Evolutionary conservation across 2,113 vertebrate species (phyloP).

Genomic region (Tretioscincus oriximinensis): DNA sequence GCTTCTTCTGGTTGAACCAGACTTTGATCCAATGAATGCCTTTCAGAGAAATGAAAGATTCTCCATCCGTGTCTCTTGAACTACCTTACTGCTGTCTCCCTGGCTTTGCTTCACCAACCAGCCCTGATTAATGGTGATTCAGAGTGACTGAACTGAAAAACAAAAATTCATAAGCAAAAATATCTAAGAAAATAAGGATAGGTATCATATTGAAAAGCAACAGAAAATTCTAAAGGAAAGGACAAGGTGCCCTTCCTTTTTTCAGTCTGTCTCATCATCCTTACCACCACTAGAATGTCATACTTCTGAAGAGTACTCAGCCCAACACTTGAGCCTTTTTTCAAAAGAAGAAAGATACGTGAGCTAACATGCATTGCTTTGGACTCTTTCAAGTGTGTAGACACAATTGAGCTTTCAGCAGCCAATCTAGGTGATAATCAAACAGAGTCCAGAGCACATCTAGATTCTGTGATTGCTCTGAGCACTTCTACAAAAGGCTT

Average conservation of each 20-base stretch:
- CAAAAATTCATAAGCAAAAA: neutral
- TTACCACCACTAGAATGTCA: neutral
- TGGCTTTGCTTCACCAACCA: too few species aligned
- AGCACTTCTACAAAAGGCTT: neutral
- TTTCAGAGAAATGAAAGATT: too few species aligned
- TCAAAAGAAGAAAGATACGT: neutral
- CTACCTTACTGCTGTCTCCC: too few species aligned
- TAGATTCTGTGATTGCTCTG: neutral
- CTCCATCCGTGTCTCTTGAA: too few species aligned
- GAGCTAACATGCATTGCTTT: neutral
- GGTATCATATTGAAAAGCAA: neutral
- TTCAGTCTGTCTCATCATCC: neutral
- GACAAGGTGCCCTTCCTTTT: neutral
- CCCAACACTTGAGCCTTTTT: accelerated
- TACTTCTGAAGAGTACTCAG: neutral
- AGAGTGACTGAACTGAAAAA: neutral
- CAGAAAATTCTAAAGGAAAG: neutral
- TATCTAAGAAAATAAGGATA: neutral
- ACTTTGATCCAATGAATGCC: too few species aligned
- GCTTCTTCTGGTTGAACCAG: too few species aligned
- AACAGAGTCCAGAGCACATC: neutral
- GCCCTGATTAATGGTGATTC: neutral
- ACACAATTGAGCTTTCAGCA: neutral
- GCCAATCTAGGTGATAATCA: neutral
- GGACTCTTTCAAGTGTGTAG: neutral